These are phyloP conservation scores for Eclectus roratus DNA, from an alignment of 2,113 vertebrate genomes.

Conservation along the genomic window DNA sequence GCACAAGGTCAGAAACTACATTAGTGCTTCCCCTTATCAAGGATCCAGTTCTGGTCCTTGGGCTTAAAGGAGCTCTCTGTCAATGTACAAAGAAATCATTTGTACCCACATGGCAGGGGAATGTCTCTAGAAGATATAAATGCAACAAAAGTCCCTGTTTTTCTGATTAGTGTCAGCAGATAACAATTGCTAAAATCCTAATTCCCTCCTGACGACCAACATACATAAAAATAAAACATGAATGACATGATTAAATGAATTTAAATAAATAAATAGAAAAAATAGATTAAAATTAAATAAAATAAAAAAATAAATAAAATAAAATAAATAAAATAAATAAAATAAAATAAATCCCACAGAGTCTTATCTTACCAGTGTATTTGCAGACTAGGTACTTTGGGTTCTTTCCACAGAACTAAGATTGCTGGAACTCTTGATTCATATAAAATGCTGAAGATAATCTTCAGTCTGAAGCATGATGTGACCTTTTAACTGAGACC, in stretches of 20 bases:
- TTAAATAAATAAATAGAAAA: background rate
- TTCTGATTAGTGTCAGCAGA: background rate
- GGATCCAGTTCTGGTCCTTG: background rate
- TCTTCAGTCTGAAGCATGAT: background rate
- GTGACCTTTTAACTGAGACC: background rate
- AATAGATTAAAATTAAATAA: background rate
- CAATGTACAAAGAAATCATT: background rate
- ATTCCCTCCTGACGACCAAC: background rate
- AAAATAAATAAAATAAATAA: background rate
- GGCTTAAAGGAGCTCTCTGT: background rate
- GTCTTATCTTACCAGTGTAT: background rate
- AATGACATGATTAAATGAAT: background rate
- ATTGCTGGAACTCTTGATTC: background rate
- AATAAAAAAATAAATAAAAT: background rate
- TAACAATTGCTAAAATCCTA: background rate
- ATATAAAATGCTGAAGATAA: background rate
- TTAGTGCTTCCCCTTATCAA: background rate
- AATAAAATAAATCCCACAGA: background rate
- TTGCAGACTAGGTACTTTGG: background rate
- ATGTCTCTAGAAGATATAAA: background rate
- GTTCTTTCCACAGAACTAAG: background rate
- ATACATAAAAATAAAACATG: background rate
- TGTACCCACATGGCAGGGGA: background rate
- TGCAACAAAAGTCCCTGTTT: background rate
- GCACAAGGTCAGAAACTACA: background rate